Base-by-base conservation (phyloP, 2,888 invertebrate genomes). In the Maniola hyperantus region DNA sequence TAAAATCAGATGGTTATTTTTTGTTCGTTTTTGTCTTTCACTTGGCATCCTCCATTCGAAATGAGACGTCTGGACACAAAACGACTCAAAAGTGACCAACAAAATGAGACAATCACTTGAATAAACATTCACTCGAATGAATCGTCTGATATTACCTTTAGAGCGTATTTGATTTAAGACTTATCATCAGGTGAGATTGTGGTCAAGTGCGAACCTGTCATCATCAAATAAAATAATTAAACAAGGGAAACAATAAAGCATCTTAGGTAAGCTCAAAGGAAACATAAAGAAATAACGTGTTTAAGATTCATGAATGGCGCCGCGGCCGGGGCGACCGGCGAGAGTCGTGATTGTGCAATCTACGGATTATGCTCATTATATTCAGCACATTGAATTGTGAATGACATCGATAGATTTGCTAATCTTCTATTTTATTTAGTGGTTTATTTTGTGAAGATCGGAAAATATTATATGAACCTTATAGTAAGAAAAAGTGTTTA, bases 261-360 rank as follows among this genome's bases (percentile, higher is more conserved):
- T 65, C 66, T 67, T 71, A 67, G 66, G 69, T 55, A 69, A 71
- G 50, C 48, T 54, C 34, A 63, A 57, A 64, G 71, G 51, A 71
- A 69, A 71, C 66, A 69, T 67, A 71, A 65, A 71, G 59, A 66
- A 63, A 57, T 48, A 51, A 66, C 50, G 58, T 69, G 60, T 67
- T 71, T 69, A 71, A 71, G 59, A 71, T 71, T 68, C 70, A 69
- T 59, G 66, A 58, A 64, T 55, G 64, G 68, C 68, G 54, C 70
- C 58, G 46, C 53, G 55, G 64, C 53, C 53, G 54, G 50, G 64
- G 39, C 20, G n/a, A 20, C 51, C 54, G 46, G 55, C 5, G 63
- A 62, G 62, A 51, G 61, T 53, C 61, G 61, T 61, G 61, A 61
- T 62, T 51, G 36, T 42, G 53, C 62, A 62, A 62, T 62, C 53